Conservation (phyloP, 2,888 invertebrate species). For the Eupithecia subumbrata region DNA sequence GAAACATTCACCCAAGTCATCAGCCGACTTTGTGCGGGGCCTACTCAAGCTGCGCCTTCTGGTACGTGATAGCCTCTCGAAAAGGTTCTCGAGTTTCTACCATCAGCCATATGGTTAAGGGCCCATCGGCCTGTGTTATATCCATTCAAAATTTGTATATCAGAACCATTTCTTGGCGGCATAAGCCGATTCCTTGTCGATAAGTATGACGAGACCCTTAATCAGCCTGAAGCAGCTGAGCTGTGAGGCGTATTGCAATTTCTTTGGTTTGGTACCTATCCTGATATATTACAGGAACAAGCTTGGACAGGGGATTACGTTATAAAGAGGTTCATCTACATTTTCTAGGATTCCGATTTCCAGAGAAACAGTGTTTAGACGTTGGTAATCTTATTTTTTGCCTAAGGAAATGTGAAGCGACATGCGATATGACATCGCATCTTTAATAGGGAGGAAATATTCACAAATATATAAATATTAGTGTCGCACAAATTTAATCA, state of each 20-base stretch:
- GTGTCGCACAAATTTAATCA: no score
- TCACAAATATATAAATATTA: neutral
- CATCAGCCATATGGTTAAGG: neutral
- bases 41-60: neutral
- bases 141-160: neutral
- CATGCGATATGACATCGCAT: neutral
- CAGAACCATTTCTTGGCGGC: neutral
- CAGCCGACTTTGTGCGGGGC: neutral
- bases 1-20: neutral
- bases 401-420: no score
- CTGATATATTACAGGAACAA: slow-evolving; percentile 23
- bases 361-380: no score
- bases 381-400: no score
- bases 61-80: neutral
- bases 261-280: slow-evolving; percentile 32
- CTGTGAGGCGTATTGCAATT: slow-evolving; percentile 38
- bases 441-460: neutral
- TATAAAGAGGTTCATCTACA: no score
- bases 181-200: neutral
- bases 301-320: neutral
- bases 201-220: slow-evolving; percentile 4
- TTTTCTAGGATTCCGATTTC: neutral
- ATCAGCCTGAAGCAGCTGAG: slow-evolving; percentile 3
- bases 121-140: neutral
- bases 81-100: neutral